phyloP scores from a whole-genome alignment of 1,140 invertebrate genomes.

The Drosophila kikkawai region DNA sequence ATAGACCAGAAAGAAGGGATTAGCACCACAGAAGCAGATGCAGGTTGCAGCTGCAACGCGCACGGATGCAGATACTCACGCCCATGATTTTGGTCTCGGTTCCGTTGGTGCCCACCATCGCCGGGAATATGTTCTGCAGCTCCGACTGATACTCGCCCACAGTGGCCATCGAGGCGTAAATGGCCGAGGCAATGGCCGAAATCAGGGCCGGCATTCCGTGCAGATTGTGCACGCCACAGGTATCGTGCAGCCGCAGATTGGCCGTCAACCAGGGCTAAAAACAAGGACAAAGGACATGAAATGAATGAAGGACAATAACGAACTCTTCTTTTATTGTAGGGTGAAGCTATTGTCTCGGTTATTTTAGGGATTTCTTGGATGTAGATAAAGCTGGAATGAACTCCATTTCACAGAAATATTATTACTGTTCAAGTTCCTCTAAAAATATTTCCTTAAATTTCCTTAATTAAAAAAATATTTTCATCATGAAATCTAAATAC shows the following conservation, averaged over 20 bases:
- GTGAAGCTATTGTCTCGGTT: background rate
- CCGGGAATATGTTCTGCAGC: constrained; percentile 87
- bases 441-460: background rate
- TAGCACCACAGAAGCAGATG: constrained; percentile 9
- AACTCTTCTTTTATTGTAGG: background rate
- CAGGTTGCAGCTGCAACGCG: background rate
- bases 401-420: background rate
- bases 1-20: constrained; percentile 2
- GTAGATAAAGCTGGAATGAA: too few species aligned
- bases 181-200: constrained; percentile 91
- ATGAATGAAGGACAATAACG: background rate
- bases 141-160: constrained; percentile 86
- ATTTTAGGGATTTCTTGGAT: background rate
- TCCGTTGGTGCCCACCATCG: constrained; percentile 82
- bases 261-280: constrained; percentile 90
- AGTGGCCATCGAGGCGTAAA: constrained; percentile 91
- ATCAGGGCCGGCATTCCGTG: constrained; percentile 97
- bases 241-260: constrained; percentile 93
- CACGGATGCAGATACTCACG: constrained; percentile 55
- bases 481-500: background rate
- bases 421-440: background rate
- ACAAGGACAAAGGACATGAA: constrained; percentile 14
- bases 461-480: too few species aligned
- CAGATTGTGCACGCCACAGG: constrained; percentile 97
- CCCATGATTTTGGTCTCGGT: constrained; percentile 76